Conservation (phyloP, 2,113 vertebrate genomes). For the Arenaria interpres region DNA sequence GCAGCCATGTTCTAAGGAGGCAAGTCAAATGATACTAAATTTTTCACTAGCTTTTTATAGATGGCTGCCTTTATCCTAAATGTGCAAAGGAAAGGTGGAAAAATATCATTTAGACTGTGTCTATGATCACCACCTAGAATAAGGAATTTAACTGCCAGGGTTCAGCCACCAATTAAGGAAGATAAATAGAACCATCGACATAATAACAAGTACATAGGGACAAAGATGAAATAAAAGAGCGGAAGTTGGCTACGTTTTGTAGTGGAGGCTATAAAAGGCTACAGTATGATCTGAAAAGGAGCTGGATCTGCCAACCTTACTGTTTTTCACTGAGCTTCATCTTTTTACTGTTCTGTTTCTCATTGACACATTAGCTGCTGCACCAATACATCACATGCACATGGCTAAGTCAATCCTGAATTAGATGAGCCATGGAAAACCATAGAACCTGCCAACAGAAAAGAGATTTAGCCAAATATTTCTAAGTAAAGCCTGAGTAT, state of each 20-base stretch:
- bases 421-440: conserved; percentile 67
- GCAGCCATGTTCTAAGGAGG: neutral
- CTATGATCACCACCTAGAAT: neutral
- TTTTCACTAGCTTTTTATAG: neutral
- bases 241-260: conserved; percentile 28
- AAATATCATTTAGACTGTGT: neutral
- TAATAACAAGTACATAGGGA: conserved; percentile 36
- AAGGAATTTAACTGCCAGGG: conserved; percentile 4
- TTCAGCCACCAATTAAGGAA: conserved; percentile 31
- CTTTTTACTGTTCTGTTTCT: conserved; percentile 59
- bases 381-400: conserved; percentile 61
- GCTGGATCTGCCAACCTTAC: conserved; percentile 41
- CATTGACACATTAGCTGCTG: conserved; percentile 55
- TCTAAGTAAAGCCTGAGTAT: conserved; percentile 45
- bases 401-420: conserved; percentile 61
- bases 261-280: conserved; percentile 58
- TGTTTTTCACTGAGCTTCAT: conserved; percentile 33
- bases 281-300: conserved; percentile 31
- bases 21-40: neutral
- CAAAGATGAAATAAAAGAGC: conserved; percentile 39
- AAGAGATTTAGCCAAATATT: conserved; percentile 36
- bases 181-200: conserved; percentile 19
- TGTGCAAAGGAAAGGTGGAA: neutral
- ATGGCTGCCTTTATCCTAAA: neutral
- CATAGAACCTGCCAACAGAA: neutral